Base-by-base conservation (phyloP, 2,113 vertebrate genomes). In the Suricata suricatta region DNA sequence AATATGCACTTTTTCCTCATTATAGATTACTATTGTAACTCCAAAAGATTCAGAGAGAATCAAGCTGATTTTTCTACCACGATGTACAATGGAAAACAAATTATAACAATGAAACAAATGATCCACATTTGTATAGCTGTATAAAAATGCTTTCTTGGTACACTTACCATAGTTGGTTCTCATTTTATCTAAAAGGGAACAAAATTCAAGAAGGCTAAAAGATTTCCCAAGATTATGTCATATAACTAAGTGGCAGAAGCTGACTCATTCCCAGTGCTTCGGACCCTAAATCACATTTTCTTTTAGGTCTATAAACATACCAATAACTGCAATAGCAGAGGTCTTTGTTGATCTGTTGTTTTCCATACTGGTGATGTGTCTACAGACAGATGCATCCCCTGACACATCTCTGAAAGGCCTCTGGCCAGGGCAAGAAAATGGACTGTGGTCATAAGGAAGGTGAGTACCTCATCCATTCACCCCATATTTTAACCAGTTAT, bases 131-230 rank as follows among this genome's bases (percentile, higher is more conserved):
- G 2, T 82, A 76, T 92, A 14, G 2, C 27, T 93, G 3, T 68
- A 13, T 27, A 23, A 76, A 63, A 85, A 64, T 44, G 10, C 7
- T 35, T 96, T 96, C n/a, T 93, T 19, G 87, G 41, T 44, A 31
- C 69, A 38, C 54, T 81, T n/a, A 35, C 38, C 84, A 31, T 2
- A 72, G 5, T 44, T 77, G 44, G 82, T 77, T 77, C n/a, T 86
- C n/a, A 79, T 90, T 94, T 97, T 95, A 82, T 31, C 33, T 60
- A 35, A 52, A 86, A 96, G 11, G 23, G 68, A 88, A 66, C 44
- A 81, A 76, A 95, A 38, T 50, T 92, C 12, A 86, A 72, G 41
- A 35, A 89, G 14, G 27, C 35, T 85, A 94, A 95, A 41, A 92
- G 35, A 50, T 93, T 91, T 96, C 89, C 66, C 74, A 76, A 27